Percentiles rank a stretch among this genome's conserved stretches.
phyloP scores from a whole-genome alignment of 1,140 invertebrate genomes.

The Drosophila kepulauana region DNA sequence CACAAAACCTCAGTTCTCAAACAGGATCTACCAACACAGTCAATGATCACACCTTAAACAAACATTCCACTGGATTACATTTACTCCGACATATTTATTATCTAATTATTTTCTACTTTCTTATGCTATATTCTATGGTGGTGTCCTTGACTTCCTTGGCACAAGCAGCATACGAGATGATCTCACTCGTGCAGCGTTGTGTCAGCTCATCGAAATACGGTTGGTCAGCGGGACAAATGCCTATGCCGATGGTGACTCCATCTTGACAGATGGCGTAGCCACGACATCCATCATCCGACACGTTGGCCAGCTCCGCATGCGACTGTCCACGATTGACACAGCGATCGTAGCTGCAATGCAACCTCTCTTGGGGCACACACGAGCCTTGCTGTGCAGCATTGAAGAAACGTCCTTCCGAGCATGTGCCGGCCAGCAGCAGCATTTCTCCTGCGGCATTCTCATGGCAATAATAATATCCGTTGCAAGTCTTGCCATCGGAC shows the following conservation, averaged over 20 bases:
- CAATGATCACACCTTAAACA: no score
- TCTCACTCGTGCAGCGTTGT: constrained; percentile 60
- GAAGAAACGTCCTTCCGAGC: constrained; percentile 62
- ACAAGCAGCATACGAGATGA: constrained; percentile 69
- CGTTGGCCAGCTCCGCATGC: constrained; percentile 63
- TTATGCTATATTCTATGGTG: constrained; percentile 3
- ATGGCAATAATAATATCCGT: constrained; percentile 72
- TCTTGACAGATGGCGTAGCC: constrained; percentile 70
- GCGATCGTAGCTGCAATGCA: constrained; percentile 61
- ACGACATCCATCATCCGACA: constrained; percentile 61
- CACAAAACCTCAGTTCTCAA: no score
- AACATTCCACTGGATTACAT: no score
- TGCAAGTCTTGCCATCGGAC: constrained; percentile 60
- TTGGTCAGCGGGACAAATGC: constrained; percentile 54
- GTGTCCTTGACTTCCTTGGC: background rate
- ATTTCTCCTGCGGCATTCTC: constrained; percentile 39
- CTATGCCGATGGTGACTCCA: constrained; percentile 59
- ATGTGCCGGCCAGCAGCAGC: constrained; percentile 52
- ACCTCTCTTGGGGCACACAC: constrained; percentile 58
- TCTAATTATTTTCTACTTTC: no score
- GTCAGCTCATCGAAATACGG: constrained; percentile 70
- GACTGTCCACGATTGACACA: constrained; percentile 58
- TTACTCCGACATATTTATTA: no score
- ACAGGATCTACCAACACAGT: no score
- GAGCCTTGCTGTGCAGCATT: constrained; percentile 31